Evolutionary conservation across 2,113 vertebrate species (phyloP).

Genomic region (Vicugna pacos): DNA sequence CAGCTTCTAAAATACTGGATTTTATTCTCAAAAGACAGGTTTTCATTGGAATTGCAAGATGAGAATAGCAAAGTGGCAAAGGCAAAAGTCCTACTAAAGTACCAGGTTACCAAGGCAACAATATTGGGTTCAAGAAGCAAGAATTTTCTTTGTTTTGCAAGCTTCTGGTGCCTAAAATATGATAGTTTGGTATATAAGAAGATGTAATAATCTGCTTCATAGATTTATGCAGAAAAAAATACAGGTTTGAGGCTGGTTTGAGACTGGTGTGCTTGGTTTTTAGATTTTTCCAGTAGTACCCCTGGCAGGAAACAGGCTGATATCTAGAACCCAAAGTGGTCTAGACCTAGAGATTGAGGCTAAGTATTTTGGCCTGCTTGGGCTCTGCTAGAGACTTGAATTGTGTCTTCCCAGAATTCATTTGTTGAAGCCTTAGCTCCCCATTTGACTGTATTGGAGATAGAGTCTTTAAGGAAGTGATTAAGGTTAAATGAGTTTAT

Average conservation of each 20-base stretch:
- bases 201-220: not conserved
- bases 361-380: not conserved
- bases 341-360: not conserved
- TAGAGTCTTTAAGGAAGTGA: not conserved
- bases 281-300: not conserved
- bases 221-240: not conserved
- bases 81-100: not conserved
- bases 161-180: not conserved
- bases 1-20: not conserved
- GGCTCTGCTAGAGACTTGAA: not conserved
- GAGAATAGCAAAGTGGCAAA: not conserved
- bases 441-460: not conserved
- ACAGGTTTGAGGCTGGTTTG: not conserved
- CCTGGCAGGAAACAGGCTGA: not conserved
- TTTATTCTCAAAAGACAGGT: not conserved
- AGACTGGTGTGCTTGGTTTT: not conserved
- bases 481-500: not conserved
- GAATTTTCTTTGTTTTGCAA: not conserved
- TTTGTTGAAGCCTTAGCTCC: not conserved
- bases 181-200: not conserved
- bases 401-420: not conserved
- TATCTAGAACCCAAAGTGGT: not conserved
- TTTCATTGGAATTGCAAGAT: not conserved
- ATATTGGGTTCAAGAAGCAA: not conserved
- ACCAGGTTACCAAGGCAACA: not conserved